Percentiles rank a stretch among this genome's conserved stretches.
Evolutionary conservation across 2,888 invertebrate species (phyloP).

Genomic region (Zhuqinia jingwanae): DNA sequence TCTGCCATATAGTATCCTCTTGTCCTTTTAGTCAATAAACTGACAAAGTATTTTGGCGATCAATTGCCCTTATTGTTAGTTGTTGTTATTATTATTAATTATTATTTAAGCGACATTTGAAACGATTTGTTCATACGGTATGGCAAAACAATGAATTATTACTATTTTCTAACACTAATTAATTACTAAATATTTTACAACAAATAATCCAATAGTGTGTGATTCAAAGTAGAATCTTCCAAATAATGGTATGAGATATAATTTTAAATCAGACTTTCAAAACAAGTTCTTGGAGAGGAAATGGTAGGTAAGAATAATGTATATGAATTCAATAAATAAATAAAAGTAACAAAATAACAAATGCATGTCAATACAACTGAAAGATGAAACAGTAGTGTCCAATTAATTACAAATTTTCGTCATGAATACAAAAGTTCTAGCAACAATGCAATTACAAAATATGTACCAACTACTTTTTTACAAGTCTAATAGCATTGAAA

Average conservation of each 20-base stretch:
- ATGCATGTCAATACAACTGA: slow-evolving; percentile 14
- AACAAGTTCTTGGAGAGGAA: slow-evolving; percentile 34
- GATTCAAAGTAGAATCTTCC: slow-evolving; percentile 11
- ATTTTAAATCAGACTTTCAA: slow-evolving; percentile 67
- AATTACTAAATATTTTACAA: not conserved
- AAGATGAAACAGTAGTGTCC: not conserved
- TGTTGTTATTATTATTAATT: slow-evolving; percentile 4
- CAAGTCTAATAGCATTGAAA: no score
- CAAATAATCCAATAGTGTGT: slow-evolving; percentile 2
- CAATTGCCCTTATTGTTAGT: no score
- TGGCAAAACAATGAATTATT: slow-evolving; percentile 72
- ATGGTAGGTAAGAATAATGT: not conserved
- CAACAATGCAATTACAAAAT: no score
- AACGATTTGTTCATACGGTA: slow-evolving; percentile 57
- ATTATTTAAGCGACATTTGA: slow-evolving; percentile 42
- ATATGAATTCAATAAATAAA: slow-evolving; percentile 17
- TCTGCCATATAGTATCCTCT: no score
- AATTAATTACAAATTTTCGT: no score
- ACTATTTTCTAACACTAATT: slow-evolving; percentile 10
- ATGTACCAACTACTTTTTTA: not conserved
- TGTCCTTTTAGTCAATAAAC: no score
- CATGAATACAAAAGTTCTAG: no score
- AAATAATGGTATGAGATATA: slow-evolving; percentile 27
- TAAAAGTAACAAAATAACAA: not conserved
- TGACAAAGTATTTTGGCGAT: no score